Evolutionary conservation across 2,113 vertebrate species (phyloP).

Genomic region (Etheostoma cragini): DNA sequence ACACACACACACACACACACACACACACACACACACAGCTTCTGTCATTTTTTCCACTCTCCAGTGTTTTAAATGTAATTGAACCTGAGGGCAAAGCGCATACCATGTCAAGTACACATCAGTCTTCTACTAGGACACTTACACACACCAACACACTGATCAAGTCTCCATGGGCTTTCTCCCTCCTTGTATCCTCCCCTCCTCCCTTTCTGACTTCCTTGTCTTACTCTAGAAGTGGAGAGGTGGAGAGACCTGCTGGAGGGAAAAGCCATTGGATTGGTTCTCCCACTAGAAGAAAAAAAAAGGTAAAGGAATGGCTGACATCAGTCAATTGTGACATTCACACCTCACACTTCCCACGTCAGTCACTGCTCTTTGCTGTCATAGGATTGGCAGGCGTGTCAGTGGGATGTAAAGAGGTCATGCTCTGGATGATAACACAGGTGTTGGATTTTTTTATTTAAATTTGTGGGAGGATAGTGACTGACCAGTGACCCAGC

Average conservation of each 20-base stretch:
- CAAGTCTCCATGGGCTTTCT: constrained; percentile 42
- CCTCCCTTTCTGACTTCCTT: constrained; percentile 2
- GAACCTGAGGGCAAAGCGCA: constrained; percentile 78
- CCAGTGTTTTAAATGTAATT: constrained; percentile 81
- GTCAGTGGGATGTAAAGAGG: constrained; percentile 26
- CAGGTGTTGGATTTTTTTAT: background rate
- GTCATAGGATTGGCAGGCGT: constrained; percentile 15
- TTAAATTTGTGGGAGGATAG: background rate
- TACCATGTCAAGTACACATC: constrained; percentile 65
- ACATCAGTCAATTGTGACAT: constrained; percentile 40
- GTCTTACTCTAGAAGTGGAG: constrained; percentile 4
- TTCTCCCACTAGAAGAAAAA: constrained; percentile 2
- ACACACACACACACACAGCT: constrained; percentile 23
- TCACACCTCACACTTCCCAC: constrained; percentile 28
- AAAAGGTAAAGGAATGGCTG: constrained; percentile 28
- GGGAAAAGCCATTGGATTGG: constrained; percentile 1
- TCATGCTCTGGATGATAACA: constrained; percentile 1
- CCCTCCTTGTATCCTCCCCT: constrained; percentile 31
- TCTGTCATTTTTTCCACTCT: constrained; percentile 42
- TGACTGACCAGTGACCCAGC: background rate
- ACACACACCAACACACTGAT: constrained; percentile 55
- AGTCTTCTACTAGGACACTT: constrained; percentile 59
- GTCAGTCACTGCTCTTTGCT: constrained; percentile 4
- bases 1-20: constrained; percentile 34
- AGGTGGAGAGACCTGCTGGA: constrained; percentile 19